A percentile compares a stretch with the other conserved stretches of the same genome.
These are phyloP conservation scores for Etheostoma nigrum DNA, from an alignment of 2,797 vertebrate species.

Conservation along the genomic window DNA sequence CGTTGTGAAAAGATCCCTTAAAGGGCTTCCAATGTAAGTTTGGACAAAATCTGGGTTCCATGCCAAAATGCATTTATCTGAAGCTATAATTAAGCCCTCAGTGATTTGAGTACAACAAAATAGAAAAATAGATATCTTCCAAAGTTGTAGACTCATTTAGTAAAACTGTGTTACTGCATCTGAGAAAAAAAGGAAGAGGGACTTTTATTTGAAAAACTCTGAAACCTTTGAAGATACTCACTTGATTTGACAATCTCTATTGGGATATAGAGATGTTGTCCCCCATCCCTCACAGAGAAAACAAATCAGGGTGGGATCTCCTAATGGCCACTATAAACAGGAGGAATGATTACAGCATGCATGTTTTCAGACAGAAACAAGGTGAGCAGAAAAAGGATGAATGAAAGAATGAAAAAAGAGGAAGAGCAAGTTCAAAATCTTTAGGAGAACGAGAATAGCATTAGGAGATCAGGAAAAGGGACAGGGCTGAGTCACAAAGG, in stretches of 20 bases:
- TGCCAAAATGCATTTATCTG: background rate
- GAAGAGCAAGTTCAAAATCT: conserved; percentile 33
- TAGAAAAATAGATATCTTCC: background rate
- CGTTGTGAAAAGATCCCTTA: background rate
- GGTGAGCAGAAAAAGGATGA: background rate
- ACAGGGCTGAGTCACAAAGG: conserved; percentile 60
- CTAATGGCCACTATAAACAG: background rate
- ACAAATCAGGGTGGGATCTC: background rate
- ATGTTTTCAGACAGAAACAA: conserved; percentile 8
- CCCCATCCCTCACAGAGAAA: background rate
- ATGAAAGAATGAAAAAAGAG: conserved; percentile 3
- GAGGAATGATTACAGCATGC: background rate
- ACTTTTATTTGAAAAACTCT: no score
- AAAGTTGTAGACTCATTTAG: background rate
- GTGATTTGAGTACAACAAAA: background rate
- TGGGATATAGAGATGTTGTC: background rate
- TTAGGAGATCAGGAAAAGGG: conserved; percentile 39
- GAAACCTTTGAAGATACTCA: background rate
- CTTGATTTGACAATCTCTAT: background rate
- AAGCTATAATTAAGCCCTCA: background rate
- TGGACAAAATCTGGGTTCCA: background rate
- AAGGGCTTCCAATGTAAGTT: background rate
- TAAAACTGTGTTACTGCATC: no score
- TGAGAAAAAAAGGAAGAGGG: background rate
- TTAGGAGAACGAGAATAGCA: conserved; percentile 15